phyloP scores from a whole-genome alignment of 2,113 vertebrate species.

The Poecilia latipinna region DNA sequence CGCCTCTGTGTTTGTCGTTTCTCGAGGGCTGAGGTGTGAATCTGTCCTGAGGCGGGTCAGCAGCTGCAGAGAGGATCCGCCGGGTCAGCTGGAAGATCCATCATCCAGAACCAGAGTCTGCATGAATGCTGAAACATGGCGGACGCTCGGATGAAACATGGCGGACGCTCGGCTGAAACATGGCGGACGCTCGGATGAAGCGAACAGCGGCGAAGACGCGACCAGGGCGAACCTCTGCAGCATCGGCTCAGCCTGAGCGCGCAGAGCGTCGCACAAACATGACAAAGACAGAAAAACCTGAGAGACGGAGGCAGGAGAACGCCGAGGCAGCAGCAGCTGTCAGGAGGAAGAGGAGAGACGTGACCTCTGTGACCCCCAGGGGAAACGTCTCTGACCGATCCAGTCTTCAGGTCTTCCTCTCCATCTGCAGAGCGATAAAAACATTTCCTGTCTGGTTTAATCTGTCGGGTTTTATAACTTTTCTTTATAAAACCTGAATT shows the following conservation, averaged over 20 bases:
- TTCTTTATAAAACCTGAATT: too few species aligned
- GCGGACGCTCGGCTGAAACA: not conserved
- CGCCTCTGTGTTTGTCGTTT: conserved; percentile 28
- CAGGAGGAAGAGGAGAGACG: not conserved
- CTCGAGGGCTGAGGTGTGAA: conserved; percentile 36
- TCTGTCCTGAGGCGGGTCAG: conserved; percentile 10
- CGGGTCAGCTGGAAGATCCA: conserved; percentile 6
- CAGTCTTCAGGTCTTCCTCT: too few species aligned
- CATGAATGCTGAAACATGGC: not conserved
- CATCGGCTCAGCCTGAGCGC: conserved; percentile 25
- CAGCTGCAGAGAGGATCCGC: not conserved
- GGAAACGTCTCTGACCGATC: not conserved
- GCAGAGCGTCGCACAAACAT: conserved; percentile 16
- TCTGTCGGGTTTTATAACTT: too few species aligned
- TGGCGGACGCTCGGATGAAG: too few species aligned
- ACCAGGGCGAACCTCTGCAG: not conserved
- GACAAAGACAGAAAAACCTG: conserved; percentile 18
- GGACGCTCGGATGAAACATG: not conserved
- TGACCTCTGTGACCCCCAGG: not conserved
- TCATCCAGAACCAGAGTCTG: not conserved
- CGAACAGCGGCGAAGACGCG: conserved; percentile 15
- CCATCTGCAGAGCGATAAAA: too few species aligned
- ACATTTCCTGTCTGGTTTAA: too few species aligned
- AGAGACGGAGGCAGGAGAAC: not conserved
- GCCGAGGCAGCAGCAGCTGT: not conserved